Conservation (phyloP, 1,140 invertebrate genomes). For the fruit fly (Drosophila melanogaster) region Release_6_plus_ISO1_MT NC_004354.4:15113001-15113500, state of each 20-base stretch:
- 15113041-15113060: slow-evolving; percentile 49
- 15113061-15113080: slow-evolving; percentile 19
- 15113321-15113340: slow-evolving; percentile 70
- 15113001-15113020: slow-evolving; percentile 54
- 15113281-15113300: slow-evolving; percentile 11
- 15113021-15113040: slow-evolving; percentile 1
- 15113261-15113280: slow-evolving; percentile 20
- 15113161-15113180: slow-evolving; percentile 40
- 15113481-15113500: slow-evolving; percentile 60
- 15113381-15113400: not conserved
- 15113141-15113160: slow-evolving; percentile 52
- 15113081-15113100: slow-evolving; percentile 13
- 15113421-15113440: slow-evolving; percentile 82
- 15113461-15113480: slow-evolving; percentile 5
- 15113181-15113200: slow-evolving; percentile 84
- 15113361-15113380: slow-evolving; percentile 2
- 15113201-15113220: slow-evolving; percentile 53
- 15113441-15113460: slow-evolving; percentile 26
- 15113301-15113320: slow-evolving; percentile 27
- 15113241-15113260: slow-evolving; percentile 6
- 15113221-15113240: slow-evolving; percentile 4
- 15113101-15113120: slow-evolving; percentile 14
- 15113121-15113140: slow-evolving; percentile 9
- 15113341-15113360: slow-evolving; percentile 52
- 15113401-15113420: slow-evolving; percentile 13